Evolutionary conservation across 1,140 invertebrate species (phyloP).

Genomic region (Thrips palmi): DNA sequence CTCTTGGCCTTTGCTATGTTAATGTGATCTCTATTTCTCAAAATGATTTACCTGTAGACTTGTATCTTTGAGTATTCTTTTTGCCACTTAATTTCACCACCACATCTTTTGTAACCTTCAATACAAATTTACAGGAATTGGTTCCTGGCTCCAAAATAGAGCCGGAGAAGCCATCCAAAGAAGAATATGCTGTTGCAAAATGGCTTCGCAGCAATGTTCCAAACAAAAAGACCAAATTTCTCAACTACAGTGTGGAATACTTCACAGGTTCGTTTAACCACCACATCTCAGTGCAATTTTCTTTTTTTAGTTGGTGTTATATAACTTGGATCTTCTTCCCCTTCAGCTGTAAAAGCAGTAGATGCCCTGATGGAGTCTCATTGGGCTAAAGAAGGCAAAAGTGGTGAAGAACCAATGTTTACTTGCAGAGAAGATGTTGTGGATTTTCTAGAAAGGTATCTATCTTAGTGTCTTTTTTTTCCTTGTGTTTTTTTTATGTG

Average conservation of each 20-base stretch:
- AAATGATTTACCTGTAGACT: no score
- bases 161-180: conserved; percentile 62
- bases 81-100: no score
- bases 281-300: neutral
- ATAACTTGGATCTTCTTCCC: conserved; percentile 6
- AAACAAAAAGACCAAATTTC: conserved; percentile 85
- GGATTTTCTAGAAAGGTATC: conserved; percentile 52
- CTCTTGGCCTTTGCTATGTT: no score
- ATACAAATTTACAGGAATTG: conserved; percentile 40
- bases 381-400: conserved; percentile 47
- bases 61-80: no score
- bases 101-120: no score
- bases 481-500: neutral
- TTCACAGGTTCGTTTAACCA: conserved; percentile 55
- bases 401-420: conserved; percentile 57
- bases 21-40: no score
- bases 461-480: conserved; percentile 13
- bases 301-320: neutral
- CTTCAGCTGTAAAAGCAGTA: conserved; percentile 61
- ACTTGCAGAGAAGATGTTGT: conserved; percentile 59
- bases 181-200: conserved; percentile 83
- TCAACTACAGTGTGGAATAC: conserved; percentile 91
- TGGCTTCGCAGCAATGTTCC: conserved; percentile 86
- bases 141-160: conserved; percentile 28
- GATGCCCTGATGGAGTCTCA: conserved; percentile 82